Evolutionary conservation across 2,797 vertebrate species (phyloP).

Genomic region (Thripadectes ignobilis): DNA sequence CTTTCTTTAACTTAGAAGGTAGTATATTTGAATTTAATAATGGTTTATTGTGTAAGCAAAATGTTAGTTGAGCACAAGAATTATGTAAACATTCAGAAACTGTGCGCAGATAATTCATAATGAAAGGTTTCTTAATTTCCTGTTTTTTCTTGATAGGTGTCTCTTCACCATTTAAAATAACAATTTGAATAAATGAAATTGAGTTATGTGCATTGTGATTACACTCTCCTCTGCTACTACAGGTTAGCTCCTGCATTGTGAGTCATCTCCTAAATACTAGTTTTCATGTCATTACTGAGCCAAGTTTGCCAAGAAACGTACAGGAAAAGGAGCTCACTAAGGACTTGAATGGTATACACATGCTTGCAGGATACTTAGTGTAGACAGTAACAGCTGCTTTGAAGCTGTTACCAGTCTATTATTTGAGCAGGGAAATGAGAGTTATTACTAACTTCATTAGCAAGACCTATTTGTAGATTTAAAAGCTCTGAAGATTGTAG

Average conservation of each 20-base stretch:
- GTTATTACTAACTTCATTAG: neutral
- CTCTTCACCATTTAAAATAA: neutral
- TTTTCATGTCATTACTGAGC: neutral
- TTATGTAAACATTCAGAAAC: neutral
- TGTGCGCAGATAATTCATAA: neutral
- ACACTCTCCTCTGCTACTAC: neutral
- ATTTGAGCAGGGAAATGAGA: neutral
- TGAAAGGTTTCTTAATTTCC: neutral
- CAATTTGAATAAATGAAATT: neutral
- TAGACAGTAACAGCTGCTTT: conserved; percentile 1
- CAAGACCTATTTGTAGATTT: neutral
- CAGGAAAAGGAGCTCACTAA: neutral
- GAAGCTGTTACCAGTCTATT: neutral
- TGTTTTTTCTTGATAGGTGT: neutral
- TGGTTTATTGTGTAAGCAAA: neutral
- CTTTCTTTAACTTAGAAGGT: neutral
- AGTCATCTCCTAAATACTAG: neutral
- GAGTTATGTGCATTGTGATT: neutral
- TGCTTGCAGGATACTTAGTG: neutral
- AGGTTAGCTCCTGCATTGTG: neutral
- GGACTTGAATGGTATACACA: neutral
- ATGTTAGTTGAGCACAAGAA: neutral
- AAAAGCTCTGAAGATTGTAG: neutral
- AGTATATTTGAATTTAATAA: neutral
- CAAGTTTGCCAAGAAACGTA: neutral